Evolutionary conservation across 2,797 vertebrate species (phyloP).

Genomic region (Neopelma chrysocephalum): DNA sequence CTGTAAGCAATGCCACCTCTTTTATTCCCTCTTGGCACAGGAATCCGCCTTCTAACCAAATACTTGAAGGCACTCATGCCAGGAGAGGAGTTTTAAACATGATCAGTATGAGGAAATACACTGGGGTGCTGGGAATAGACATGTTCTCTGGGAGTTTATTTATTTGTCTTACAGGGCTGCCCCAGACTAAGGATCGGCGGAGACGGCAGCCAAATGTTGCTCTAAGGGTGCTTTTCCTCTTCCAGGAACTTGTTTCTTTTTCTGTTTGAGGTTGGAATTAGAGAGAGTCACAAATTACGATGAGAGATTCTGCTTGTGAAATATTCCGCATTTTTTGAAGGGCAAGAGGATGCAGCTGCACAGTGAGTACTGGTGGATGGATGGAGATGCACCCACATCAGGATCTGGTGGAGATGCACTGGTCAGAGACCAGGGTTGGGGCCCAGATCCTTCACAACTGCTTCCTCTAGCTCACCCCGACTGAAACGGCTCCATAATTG

Average conservation of each 20-base stretch:
- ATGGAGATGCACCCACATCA: accelerated
- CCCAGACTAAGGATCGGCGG: neutral
- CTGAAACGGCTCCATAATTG: neutral
- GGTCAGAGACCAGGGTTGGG: neutral
- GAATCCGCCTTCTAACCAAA: neutral
- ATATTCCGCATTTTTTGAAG: neutral
- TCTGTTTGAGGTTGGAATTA: neutral
- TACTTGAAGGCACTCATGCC: neutral
- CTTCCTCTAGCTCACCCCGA: neutral
- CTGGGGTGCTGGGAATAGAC: neutral
- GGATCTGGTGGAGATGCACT: neutral
- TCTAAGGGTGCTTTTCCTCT: neutral
- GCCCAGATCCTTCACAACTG: neutral
- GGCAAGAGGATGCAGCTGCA: neutral
- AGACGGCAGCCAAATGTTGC: neutral
- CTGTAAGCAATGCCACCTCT: neutral
- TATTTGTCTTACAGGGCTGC: neutral
- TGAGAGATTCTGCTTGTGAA: neutral
- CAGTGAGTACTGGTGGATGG: accelerated
- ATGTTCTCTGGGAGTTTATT: neutral
- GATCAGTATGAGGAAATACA: neutral
- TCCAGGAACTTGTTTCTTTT: slow-evolving; percentile 2
- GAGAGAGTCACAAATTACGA: neutral
- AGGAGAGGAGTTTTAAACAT: neutral
- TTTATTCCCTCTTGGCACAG: neutral